Conservation (phyloP, 2,113 vertebrate genomes). For the Cranoglanis bouderius region DNA sequence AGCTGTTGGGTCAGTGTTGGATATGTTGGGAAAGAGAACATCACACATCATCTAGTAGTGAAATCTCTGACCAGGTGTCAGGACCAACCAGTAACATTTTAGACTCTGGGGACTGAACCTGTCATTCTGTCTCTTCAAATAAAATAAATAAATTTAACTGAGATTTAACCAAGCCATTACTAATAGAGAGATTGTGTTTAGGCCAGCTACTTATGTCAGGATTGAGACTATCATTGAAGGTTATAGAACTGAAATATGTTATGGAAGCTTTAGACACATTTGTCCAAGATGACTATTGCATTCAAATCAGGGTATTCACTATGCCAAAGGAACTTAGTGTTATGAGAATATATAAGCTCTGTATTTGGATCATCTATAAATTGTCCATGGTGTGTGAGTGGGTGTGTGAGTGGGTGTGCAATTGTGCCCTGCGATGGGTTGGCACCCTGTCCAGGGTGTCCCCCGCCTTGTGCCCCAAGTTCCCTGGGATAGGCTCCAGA, state of each 20-base stretch:
- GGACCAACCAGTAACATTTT: conserved; percentile 58
- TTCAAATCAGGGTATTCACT: background rate
- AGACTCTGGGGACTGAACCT: conserved; percentile 20
- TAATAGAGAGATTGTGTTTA: background rate
- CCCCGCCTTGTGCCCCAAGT: no score
- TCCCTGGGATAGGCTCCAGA: no score
- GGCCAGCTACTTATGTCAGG: background rate
- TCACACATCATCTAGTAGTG: conserved; percentile 39
- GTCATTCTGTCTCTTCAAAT: background rate
- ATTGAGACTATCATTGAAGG: background rate
- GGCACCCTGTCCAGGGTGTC: no score
- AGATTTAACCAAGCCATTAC: background rate
- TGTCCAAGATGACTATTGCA: background rate
- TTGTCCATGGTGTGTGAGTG: background rate
- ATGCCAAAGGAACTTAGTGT: background rate
- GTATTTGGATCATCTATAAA: background rate
- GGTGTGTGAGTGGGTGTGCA: no score
- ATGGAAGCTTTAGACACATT: background rate
- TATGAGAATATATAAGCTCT: background rate
- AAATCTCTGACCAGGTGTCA: conserved; percentile 68
- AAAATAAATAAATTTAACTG: background rate
- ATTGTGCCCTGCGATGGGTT: no score
- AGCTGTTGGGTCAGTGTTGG: conserved; percentile 56
- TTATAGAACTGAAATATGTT: background rate
- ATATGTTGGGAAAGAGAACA: conserved; percentile 22